Conservation (phyloP, 2,888 invertebrate species). For the Drosophila longiperda region DNA sequence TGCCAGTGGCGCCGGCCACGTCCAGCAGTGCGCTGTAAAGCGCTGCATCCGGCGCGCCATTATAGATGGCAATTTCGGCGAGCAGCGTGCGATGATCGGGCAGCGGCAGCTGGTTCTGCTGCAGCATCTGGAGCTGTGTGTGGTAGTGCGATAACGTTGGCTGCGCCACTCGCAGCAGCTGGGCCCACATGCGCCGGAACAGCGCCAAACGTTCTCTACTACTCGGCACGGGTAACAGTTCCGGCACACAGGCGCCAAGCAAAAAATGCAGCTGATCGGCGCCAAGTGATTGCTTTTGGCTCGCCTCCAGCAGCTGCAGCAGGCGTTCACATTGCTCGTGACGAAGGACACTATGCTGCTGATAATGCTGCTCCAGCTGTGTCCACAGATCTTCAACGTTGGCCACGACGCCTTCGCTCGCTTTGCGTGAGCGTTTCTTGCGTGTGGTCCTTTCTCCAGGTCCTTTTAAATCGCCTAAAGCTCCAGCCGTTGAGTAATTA, state of each 20-base stretch:
- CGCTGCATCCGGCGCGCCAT: constrained; percentile 67
- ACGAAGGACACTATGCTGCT: constrained; percentile 62
- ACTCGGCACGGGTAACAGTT: constrained; percentile 86
- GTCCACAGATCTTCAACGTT: constrained; percentile 56
- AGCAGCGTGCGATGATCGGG: constrained; percentile 68
- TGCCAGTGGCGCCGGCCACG: constrained; percentile 87
- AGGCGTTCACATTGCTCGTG: constrained; percentile 65
- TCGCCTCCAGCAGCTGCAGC: constrained; percentile 54
- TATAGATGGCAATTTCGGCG: constrained; percentile 84
- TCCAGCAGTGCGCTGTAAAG: constrained; percentile 87
- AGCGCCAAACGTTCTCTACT: constrained; percentile 85
- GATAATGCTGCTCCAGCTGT: constrained; percentile 67
- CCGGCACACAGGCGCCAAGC: constrained; percentile 86
- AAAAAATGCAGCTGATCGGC: constrained; percentile 82
- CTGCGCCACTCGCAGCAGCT: constrained; percentile 83
- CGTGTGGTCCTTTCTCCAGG: neutral
- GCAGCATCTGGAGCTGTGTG: constrained; percentile 87
- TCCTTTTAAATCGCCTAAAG: neutral
- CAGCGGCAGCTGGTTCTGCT: constrained; percentile 87
- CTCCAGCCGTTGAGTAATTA: constrained; percentile 27
- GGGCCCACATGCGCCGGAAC: constrained; percentile 86
- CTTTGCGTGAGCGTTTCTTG: constrained; percentile 23
- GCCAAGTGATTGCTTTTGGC: constrained; percentile 19
- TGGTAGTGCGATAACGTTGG: constrained; percentile 85
- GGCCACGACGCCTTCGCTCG: neutral